phyloP scores from a whole-genome alignment of 2,888 invertebrate genomes.

The Diaprepes abbreviatus region DNA sequence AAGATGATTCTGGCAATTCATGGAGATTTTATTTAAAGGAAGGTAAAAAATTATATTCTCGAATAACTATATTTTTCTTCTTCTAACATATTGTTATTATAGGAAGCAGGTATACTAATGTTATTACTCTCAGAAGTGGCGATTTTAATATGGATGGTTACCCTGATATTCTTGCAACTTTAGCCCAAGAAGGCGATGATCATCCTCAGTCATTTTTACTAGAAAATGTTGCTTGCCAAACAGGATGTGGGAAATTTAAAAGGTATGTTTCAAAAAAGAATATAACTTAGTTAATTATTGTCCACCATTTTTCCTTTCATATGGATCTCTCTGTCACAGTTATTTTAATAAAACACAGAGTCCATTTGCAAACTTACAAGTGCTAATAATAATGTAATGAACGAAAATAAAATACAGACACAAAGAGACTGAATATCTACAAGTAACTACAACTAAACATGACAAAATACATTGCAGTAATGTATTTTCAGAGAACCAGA shows the following conservation, averaged over 20 bases:
- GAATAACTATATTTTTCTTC: neutral
- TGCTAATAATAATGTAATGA: too few relatives aligned
- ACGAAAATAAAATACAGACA: too few relatives aligned
- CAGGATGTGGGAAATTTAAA: conserved; percentile 74
- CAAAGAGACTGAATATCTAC: too few relatives aligned
- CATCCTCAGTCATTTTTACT: conserved; percentile 78
- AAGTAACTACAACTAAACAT: too few relatives aligned
- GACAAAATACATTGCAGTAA: too few relatives aligned
- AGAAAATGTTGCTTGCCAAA: conserved; percentile 82
- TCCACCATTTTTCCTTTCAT: too few relatives aligned
- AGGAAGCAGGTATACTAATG: conserved; percentile 73
- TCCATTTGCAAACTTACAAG: too few relatives aligned
- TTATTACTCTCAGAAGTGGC: conserved; percentile 87
- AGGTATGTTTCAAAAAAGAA: too few relatives aligned
- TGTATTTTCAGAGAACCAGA: too few relatives aligned
- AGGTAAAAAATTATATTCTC: conserved; percentile 49
- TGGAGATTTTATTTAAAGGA: conserved; percentile 75
- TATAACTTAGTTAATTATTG: too few relatives aligned
- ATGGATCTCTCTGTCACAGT: too few relatives aligned
- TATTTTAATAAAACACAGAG: too few relatives aligned
- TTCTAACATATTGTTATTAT: neutral
- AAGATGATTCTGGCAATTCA: conserved; percentile 74
- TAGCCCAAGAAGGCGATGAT: conserved; percentile 64
- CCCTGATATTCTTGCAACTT: conserved; percentile 88
- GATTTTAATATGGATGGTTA: conserved; percentile 98